Evolutionary conservation across 2,113 vertebrate species (phyloP).

Genomic region (Echinops telfairi): DNA sequence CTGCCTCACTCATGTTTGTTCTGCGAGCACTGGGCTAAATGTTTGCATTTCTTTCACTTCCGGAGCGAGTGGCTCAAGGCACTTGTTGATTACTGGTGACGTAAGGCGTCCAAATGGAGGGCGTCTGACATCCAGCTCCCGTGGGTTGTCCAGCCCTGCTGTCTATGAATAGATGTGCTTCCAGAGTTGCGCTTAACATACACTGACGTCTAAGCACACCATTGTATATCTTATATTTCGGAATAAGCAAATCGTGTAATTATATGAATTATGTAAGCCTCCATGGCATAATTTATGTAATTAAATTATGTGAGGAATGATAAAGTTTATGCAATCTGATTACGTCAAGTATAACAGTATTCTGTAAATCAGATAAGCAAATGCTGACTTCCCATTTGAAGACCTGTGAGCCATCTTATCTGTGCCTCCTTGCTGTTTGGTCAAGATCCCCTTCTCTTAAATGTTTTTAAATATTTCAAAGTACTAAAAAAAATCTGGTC

Average conservation of each 20-base stretch:
- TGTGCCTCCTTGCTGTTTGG: not conserved
- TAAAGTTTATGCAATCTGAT: too few relatives aligned
- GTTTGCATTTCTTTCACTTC: conserved; percentile 80
- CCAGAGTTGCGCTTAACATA: not conserved
- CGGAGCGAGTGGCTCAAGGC: conserved; percentile 73
- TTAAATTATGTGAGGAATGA: too few relatives aligned
- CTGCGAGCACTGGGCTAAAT: conserved; percentile 66
- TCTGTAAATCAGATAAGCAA: conserved; percentile 11
- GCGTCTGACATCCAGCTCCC: conserved; percentile 49
- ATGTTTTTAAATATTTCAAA: conserved; percentile 53
- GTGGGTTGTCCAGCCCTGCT: accelerated
- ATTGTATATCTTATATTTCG: not conserved
- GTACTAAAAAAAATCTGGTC: not conserved
- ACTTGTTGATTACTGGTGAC: conserved; percentile 63
- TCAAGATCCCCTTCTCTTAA: not conserved
- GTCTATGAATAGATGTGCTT: not conserved
- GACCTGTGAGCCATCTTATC: not conserved
- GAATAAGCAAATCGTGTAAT: too few relatives aligned
- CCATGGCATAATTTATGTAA: too few relatives aligned
- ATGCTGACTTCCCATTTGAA: conserved; percentile 44
- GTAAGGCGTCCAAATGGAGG: conserved; percentile 57
- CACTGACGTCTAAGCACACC: conserved; percentile 7
- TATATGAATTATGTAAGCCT: too few relatives aligned
- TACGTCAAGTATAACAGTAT: not conserved
- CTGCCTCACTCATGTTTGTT: conserved; percentile 60